Base-by-base conservation (phyloP, 2,888 invertebrate species). In the Nemotelus pantherinus region DNA sequence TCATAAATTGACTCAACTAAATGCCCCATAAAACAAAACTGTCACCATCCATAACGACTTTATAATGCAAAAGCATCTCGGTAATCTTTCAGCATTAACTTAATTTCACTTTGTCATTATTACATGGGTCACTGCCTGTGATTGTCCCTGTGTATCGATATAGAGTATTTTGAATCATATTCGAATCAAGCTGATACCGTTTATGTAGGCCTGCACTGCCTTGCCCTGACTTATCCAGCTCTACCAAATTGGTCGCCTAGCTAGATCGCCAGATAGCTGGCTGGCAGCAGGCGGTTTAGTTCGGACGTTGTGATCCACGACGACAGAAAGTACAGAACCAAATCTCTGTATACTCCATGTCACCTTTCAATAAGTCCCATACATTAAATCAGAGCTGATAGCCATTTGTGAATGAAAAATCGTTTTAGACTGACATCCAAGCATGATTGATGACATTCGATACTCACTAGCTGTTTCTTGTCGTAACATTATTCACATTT, bases 371-470 rank as follows among this genome's bases (percentile, higher is more conserved):
- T 79, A 79, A 79, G 72, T 75, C 60, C 47, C 65, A 48, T 65
- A 50, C 76, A 75, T 79, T 79, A 79, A 79, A 79, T 79, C 77
- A 71, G 45, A 48, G 50, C 72, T 79, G 79, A 79, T 79, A 76
- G 79, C 79, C 79, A 79, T 79, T 77, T 79, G 72, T 67, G 77
- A 75, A 76, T 79, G 79, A 79, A 79, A 79, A 79, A 79, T 79
- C 79, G 77, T 72, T 77, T 77, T 77, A 55, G 77, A 76, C 67
- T 71, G 79, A 77, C 76, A 79, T 63, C 45, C 76, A 71, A 79
- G 67, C 70, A 76, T 77, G 79, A 79, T 79, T 77, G 79, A 79
- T 79, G 79, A 72, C 63, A 76, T 77, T 70, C 74, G 74, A 74
- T 74, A 60, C 58, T 63, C 50, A 10, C 48, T 74, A 60, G 74